These are phyloP conservation scores for Acridotheres tristis DNA, from an alignment of 2,797 vertebrate species.

Conservation along the genomic window DNA sequence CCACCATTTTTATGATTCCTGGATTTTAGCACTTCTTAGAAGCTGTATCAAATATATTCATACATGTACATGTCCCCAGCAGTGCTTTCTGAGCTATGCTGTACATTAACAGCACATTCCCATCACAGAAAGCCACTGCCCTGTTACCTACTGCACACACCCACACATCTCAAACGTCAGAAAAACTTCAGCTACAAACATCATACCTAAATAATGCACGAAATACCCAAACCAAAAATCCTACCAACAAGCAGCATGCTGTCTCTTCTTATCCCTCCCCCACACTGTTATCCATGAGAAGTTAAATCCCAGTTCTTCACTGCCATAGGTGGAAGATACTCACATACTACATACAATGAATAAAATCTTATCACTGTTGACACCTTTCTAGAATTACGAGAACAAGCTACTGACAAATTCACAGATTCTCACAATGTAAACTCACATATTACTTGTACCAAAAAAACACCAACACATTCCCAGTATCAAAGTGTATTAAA, in stretches of 20 bases:
- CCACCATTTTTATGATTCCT: neutral
- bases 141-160: neutral
- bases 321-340: neutral
- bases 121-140: neutral
- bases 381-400: neutral
- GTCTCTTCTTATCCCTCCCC: neutral
- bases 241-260: neutral
- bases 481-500: neutral
- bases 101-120: neutral
- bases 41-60: neutral
- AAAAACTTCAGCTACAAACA: neutral
- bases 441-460: rapidly evolving
- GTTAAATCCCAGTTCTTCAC: neutral
- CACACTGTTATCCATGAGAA: neutral
- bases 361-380: neutral
- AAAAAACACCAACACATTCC: rapidly evolving
- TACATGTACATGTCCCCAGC: neutral
- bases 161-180: neutral
- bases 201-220: neutral
- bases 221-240: conserved; percentile 5
- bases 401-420: neutral
- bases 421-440: neutral
- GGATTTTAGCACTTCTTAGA: neutral
- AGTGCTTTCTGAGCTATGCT: neutral
- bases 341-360: neutral